Evolutionary conservation across 1,140 invertebrate species (phyloP).

Genomic region (Nebria ingens): DNA sequence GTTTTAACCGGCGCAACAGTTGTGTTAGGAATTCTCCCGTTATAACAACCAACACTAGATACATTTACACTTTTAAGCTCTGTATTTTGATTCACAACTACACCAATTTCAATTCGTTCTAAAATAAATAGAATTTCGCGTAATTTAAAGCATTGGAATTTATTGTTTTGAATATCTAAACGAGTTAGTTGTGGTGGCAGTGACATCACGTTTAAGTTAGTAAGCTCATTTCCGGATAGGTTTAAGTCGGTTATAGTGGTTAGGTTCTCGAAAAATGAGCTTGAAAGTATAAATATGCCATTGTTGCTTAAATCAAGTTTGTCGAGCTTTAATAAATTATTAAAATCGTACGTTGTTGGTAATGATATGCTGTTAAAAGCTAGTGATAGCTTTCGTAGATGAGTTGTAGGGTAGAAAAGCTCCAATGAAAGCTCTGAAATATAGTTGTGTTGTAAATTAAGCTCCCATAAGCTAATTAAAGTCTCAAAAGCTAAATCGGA

Average conservation of each 20-base stretch:
- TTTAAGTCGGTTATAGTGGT: not conserved
- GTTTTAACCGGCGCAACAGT: not conserved
- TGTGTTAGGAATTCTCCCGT: not conserved
- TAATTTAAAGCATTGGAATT: not conserved
- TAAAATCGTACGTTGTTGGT: not conserved
- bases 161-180: not conserved
- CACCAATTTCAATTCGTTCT: too few species aligned
- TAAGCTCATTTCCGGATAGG: not conserved
- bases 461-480: not conserved
- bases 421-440: not conserved
- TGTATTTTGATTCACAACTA: not conserved
- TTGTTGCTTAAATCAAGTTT: not conserved
- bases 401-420: not conserved
- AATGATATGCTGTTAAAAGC: not conserved
- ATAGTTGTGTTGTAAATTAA: not conserved
- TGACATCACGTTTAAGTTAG: not conserved
- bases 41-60: not conserved
- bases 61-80: not conserved
- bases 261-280: not conserved
- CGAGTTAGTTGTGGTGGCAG: not conserved
- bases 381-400: not conserved
- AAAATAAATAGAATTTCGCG: too few species aligned
- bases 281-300: not conserved
- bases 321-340: not conserved
- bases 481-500: not conserved